Conservation (phyloP, 2,113 vertebrate species). For the Prunella himalayana region DNA sequence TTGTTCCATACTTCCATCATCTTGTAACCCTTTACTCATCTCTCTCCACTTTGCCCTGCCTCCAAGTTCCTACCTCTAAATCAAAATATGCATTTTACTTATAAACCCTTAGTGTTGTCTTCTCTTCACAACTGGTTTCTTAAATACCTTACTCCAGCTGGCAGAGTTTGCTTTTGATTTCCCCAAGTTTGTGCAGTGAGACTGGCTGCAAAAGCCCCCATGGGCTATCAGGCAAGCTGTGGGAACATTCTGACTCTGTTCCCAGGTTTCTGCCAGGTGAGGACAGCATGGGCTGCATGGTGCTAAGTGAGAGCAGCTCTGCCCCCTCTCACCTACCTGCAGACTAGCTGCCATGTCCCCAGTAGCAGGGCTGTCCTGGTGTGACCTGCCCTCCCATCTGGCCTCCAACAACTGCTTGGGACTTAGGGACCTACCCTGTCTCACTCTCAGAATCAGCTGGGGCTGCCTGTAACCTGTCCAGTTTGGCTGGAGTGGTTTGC, state of each 20-base stretch:
- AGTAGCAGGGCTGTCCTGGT: rapidly evolving
- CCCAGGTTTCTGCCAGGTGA: background rate
- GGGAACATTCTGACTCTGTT: rapidly evolving
- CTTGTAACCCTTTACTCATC: background rate
- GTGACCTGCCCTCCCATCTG: background rate
- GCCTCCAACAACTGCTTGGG: background rate
- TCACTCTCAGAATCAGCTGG: rapidly evolving
- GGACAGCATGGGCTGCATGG: rapidly evolving
- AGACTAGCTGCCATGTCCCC: rapidly evolving
- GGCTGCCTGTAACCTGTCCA: background rate
- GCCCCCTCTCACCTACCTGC: background rate
- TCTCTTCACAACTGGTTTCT: background rate
- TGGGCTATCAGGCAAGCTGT: rapidly evolving
- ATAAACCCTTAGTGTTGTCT: background rate
- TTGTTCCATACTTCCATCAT: background rate
- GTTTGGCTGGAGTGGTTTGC: background rate
- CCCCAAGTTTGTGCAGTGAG: background rate
- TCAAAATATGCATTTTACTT: background rate
- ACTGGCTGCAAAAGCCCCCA: background rate
- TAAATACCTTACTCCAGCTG: background rate
- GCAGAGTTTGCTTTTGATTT: background rate
- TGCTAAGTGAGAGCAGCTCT: background rate
- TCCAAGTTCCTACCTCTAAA: background rate
- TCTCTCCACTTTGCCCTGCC: background rate
- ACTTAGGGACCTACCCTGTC: background rate